These are phyloP conservation scores for Pseudachorutes palmiensis DNA, from an alignment of 1,140 invertebrate genomes.

Conservation along the genomic window DNA sequence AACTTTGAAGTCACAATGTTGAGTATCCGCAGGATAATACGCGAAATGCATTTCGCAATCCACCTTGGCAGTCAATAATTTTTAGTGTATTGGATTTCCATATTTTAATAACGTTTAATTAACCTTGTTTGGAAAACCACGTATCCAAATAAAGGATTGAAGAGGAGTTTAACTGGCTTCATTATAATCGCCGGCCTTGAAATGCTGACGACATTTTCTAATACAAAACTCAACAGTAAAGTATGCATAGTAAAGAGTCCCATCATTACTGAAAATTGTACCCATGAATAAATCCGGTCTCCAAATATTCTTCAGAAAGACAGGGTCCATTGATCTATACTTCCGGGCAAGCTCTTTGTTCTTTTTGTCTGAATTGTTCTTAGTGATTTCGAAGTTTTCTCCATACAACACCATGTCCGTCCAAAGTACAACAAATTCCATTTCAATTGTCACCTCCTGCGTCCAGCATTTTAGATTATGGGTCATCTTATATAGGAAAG, in stretches of 20 bases:
- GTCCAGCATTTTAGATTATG: not conserved
- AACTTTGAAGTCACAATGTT: slow-evolving; percentile 6
- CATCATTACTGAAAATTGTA: not conserved
- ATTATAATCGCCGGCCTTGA: not conserved
- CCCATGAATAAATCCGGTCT: slow-evolving; percentile 2
- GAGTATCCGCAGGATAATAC: slow-evolving; percentile 20
- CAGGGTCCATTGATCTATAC: not conserved
- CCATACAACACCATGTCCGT: not conserved
- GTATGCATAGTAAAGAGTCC: not conserved
- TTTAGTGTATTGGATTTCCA: not conserved
- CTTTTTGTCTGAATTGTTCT: not conserved
- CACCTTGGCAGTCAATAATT: not conserved
- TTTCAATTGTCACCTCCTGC: not conserved
- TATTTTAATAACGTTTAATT: not conserved
- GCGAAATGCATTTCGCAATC: slow-evolving; percentile 14
- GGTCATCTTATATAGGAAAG: not conserved
- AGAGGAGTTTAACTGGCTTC: not conserved
- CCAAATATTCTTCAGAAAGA: slow-evolving; percentile 9
- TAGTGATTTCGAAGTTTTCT: not conserved
- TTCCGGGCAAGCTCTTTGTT: not conserved
- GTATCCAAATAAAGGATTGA: not conserved
- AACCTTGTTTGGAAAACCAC: slow-evolving; percentile 8
- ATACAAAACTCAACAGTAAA: no score
- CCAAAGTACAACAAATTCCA: not conserved
- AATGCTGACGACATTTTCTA: slow-evolving; percentile 6